Evolutionary conservation across 2,888 invertebrate species (phyloP).

Genomic region (Pocota personata): DNA sequence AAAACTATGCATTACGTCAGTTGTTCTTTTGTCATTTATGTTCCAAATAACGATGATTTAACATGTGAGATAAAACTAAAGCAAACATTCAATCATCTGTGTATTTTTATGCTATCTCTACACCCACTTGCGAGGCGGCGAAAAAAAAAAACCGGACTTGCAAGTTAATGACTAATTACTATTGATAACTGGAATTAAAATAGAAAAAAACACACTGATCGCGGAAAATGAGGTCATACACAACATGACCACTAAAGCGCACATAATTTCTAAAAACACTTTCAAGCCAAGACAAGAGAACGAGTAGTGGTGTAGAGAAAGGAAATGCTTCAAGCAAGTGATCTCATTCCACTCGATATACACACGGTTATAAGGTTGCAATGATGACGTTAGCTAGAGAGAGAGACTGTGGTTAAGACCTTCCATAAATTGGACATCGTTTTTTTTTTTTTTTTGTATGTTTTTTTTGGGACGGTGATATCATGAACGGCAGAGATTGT

Average conservation of each 20-base stretch:
- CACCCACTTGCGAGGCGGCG: not conserved
- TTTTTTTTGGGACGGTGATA: slow-evolving; percentile 23
- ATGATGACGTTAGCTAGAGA: slow-evolving; percentile 35
- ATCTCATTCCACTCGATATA: slow-evolving; percentile 40
- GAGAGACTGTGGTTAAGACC: slow-evolving; percentile 23
- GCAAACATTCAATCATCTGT: slow-evolving; percentile 1
- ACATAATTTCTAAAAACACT: slow-evolving; percentile 25
- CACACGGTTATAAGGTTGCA: slow-evolving; percentile 15
- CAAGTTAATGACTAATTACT: slow-evolving; percentile 30
- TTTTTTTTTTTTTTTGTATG: not conserved
- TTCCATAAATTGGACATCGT: slow-evolving; percentile 32
- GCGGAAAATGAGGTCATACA: slow-evolving; percentile 47
- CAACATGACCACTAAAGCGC: not conserved
- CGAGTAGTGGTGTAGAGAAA: not conserved
- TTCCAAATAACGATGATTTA: slow-evolving; percentile 25
- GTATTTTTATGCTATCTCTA: not conserved
- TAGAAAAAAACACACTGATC: slow-evolving; percentile 2
- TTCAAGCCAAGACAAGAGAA: not conserved
- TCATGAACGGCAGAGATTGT: slow-evolving; percentile 7
- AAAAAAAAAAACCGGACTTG: not conserved
- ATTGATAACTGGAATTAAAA: slow-evolving; percentile 25
- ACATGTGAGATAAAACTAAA: not conserved
- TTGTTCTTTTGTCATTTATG: slow-evolving; percentile 2
- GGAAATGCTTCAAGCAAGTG: slow-evolving; percentile 33
- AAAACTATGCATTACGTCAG: slow-evolving; percentile 23